These are phyloP conservation scores for Megaptera novaeangliae DNA, from an alignment of 2,113 vertebrate species.

Conservation along the genomic window DNA sequence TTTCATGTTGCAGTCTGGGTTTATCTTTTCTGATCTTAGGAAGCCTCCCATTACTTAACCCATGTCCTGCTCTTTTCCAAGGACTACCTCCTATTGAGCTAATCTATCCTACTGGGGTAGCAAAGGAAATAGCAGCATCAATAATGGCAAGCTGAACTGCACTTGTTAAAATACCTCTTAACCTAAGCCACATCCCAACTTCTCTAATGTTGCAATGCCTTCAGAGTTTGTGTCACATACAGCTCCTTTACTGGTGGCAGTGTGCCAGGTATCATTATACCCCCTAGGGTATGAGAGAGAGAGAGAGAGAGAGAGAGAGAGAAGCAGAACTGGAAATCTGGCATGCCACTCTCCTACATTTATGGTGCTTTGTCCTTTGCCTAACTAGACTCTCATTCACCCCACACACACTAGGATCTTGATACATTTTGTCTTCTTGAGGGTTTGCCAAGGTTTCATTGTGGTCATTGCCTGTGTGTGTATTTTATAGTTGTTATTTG, in stretches of 20 bases:
- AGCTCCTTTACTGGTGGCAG: neutral
- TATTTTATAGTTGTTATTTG: neutral
- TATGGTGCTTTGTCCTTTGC: neutral
- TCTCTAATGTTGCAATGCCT: neutral
- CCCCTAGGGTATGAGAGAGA: neutral
- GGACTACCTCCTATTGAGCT: neutral
- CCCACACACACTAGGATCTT: neutral
- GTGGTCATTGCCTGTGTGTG: accelerated
- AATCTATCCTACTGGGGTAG: neutral
- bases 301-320: neutral
- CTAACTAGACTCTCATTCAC: neutral
- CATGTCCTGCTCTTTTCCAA: neutral
- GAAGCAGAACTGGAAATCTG: neutral
- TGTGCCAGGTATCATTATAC: neutral
- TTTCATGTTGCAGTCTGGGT: neutral
- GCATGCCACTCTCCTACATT: too few relatives aligned
- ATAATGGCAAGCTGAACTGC: neutral
- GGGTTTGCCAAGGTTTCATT: neutral
- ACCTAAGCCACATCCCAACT: neutral
- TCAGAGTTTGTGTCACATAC: neutral
- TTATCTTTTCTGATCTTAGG: neutral
- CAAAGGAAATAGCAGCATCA: neutral
- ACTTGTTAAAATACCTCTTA: neutral
- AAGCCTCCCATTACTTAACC: neutral
- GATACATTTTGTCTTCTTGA: neutral